phyloP scores from a whole-genome alignment of 2,113 vertebrate genomes.

The Paedocypris sp. region DNA sequence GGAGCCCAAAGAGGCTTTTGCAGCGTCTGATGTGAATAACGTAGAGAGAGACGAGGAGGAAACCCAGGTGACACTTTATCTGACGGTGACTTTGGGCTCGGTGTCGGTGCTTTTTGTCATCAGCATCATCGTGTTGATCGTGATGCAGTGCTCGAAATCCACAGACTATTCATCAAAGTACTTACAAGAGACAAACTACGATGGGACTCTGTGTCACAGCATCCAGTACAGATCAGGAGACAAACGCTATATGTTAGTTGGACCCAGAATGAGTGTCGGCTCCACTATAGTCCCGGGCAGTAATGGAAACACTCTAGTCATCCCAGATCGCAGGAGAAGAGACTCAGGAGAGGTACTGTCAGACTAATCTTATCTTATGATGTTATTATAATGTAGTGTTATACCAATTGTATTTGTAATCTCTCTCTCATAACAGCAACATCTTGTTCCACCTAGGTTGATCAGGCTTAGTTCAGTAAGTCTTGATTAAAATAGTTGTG shows the following conservation, averaged over 20 bases:
- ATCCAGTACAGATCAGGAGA: conserved; percentile 45
- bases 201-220: conserved; percentile 40
- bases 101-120: conserved; percentile 39
- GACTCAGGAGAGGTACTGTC: conserved; percentile 31
- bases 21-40: conserved; percentile 20
- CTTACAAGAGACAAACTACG: conserved; percentile 31
- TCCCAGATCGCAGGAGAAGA: conserved; percentile 31
- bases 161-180: conserved; percentile 30
- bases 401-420: too few relatives aligned
- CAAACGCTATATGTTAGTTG: conserved; percentile 43
- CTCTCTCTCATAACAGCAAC: too few relatives aligned
- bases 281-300: conserved; percentile 39
- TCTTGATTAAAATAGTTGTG: too few relatives aligned
- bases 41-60: conserved; percentile 23
- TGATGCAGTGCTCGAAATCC: conserved; percentile 41
- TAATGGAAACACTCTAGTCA: conserved; percentile 39
- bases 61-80: conserved; percentile 37
- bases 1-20: conserved; percentile 37
- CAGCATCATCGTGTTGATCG: conserved; percentile 38
- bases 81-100: conserved; percentile 39
- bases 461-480: too few relatives aligned
- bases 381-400: too few relatives aligned
- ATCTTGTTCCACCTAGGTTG: too few relatives aligned
- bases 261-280: conserved; percentile 39
- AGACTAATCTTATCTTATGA: too few relatives aligned